Evolutionary conservation across 1,140 invertebrate genomes (phyloP).

Genomic region (Solenopsis fugax): DNA sequence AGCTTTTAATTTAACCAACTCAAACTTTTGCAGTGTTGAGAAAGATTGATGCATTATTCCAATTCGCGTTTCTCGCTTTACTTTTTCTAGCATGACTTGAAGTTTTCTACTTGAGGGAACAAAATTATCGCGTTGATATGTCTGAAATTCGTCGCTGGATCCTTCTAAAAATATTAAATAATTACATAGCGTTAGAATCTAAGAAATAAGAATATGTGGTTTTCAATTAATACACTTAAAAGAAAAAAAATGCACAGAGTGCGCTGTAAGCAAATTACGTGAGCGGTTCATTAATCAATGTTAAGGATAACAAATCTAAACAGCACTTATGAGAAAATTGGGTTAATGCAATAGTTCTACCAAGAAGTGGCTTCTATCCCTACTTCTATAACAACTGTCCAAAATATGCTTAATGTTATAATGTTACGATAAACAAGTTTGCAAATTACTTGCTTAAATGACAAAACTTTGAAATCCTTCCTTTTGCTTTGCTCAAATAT

Average conservation of each 20-base stretch:
- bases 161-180: conserved; percentile 13
- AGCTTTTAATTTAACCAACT: conserved; percentile 33
- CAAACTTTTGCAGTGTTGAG: not conserved
- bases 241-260: not conserved
- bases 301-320: not conserved
- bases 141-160: conserved; percentile 9
- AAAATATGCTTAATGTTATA: not conserved
- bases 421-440: not conserved
- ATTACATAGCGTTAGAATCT: no score
- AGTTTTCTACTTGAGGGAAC: not conserved
- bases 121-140: not conserved
- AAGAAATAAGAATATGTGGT: not conserved
- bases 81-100: not conserved
- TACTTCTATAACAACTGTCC: not conserved
- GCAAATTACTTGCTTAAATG: not conserved
- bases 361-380: not conserved
- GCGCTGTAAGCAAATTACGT: not conserved
- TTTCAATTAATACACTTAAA: not conserved
- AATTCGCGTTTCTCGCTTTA: not conserved
- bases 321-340: conserved; percentile 10
- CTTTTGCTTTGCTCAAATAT: not conserved
- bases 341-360: conserved; percentile 34
- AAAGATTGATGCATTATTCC: conserved; percentile 42
- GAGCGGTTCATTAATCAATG: not conserved
- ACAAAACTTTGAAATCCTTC: not conserved